Evolutionary conservation across 2,888 invertebrate species (phyloP), one percentile per base, ranked within the genome.

Genomic region (Diarsia brunnea): DNA sequence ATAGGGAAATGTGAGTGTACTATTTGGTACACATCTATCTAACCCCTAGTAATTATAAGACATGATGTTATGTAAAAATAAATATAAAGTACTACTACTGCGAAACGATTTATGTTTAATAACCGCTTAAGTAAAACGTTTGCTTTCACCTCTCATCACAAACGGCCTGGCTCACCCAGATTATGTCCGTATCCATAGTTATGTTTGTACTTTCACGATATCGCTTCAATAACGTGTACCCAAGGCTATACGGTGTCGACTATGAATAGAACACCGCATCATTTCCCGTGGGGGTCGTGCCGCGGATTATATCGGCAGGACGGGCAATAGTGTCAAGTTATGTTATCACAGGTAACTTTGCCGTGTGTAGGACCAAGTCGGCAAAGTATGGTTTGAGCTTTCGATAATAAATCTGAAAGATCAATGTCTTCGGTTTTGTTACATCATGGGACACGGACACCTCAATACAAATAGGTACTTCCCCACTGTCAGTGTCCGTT

Each of bases 231-330:
- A 82, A 73, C 24, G 47, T 68, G 66, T 71, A 73, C 58, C 49
- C 72, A 80, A 60, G 53, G 31, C 24, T 38, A 24, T 78, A 38
- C 19, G 38, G 63, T 19, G 61, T 55, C 49, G 43, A 53, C 81
- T 84, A 84, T 84, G 82, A 82, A 82, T 84, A 71, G 81, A 73
- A 72, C 63, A 69, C 64, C 73, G 77, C 70, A 71, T 83, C 65
- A 84, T 83, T 83, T 84, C 82, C 84, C 84, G 12, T n/a, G 81
- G 53, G 82, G 58, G 31, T 8, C 43, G 49, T 76, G 63, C n/a
- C 51, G 53, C 24, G 64, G 84, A 79, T 82, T 74, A 79, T 79
- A 68, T 65, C 55, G n/a, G 16, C 31, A 49, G 55, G 27, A 47
- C 24, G 68, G 38, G 45, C 12, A 68, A 69, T 69, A 73, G 47